These are phyloP conservation scores for Chlamydotis undulata DNA, from an alignment of 2,113 vertebrate genomes.

Conservation along the genomic window DNA sequence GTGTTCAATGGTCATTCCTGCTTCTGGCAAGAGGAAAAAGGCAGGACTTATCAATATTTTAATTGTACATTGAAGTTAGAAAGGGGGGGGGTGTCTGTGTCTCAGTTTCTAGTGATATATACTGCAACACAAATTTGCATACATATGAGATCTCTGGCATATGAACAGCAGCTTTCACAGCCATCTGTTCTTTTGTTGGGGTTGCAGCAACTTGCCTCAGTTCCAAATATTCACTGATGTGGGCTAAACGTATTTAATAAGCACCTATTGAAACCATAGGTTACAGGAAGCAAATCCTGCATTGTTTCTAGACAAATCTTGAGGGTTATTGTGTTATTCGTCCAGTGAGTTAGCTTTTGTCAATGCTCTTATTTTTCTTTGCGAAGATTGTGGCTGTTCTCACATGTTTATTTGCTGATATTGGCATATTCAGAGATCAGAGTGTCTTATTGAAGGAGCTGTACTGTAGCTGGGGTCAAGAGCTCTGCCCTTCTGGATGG, in stretches of 20 bases:
- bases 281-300: not conserved
- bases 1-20: not conserved
- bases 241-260: conserved; percentile 17
- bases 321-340: not conserved
- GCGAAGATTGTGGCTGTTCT: not conserved
- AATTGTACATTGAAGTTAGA: conserved; percentile 27
- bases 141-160: conserved; percentile 41
- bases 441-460: not conserved
- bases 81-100: not conserved
- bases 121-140: conserved; percentile 56
- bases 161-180: conserved; percentile 50
- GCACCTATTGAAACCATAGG: not conserved
- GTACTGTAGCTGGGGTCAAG: not conserved
- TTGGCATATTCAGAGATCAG: not conserved
- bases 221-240: conserved; percentile 57
- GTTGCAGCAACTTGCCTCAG: conserved; percentile 40
- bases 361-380: not conserved
- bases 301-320: not conserved
- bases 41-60: not conserved
- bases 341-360: not conserved
- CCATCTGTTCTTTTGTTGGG: conserved; percentile 72
- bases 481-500: not conserved
- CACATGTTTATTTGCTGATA: not conserved
- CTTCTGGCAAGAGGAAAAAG: not conserved
- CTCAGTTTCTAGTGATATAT: conserved; percentile 24